Percentiles rank a stretch among this genome's conserved stretches.
These are phyloP conservation scores for Notodonta dromedarius DNA, from an alignment of 2,888 invertebrate genomes.

Conservation along the genomic window DNA sequence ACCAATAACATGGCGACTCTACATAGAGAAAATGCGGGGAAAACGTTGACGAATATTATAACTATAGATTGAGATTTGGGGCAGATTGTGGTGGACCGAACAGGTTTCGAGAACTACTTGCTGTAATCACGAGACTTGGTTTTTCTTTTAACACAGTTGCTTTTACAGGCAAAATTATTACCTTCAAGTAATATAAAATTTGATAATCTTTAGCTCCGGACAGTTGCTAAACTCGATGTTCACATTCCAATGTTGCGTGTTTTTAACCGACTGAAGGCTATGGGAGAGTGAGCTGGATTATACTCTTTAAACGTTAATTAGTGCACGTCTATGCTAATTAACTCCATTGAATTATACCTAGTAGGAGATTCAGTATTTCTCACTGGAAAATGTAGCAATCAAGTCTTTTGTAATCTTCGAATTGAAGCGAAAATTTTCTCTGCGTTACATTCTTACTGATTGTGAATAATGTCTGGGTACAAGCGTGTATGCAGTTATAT, in stretches of 20 bases:
- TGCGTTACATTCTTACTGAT: no score
- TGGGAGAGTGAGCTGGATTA: slow-evolving; percentile 24
- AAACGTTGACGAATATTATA: slow-evolving; percentile 6
- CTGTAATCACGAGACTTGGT: no score
- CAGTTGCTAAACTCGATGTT: slow-evolving; percentile 22
- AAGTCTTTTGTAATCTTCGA: no score
- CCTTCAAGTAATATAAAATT: no score
- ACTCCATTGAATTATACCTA: background rate
- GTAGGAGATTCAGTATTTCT: no score
- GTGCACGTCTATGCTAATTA: background rate
- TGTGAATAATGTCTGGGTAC: no score
- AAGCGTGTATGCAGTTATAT: no score
- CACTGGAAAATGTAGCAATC: no score
- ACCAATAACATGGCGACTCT: background rate
- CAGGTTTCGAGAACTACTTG: background rate
- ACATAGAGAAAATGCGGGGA: background rate
- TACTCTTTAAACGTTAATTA: background rate
- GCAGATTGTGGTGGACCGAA: background rate
- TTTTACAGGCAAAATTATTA: no score
- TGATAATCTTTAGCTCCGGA: background rate
- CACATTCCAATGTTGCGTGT: slow-evolving; percentile 25
- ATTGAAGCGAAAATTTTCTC: no score
- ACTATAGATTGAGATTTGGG: slow-evolving; percentile 1
- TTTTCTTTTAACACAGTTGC: no score
- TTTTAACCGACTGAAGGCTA: slow-evolving; percentile 26